These are phyloP conservation scores for Zoanthus solanderi DNA, from an alignment of 92 coral and sea anemone species.

Conservation along the genomic window DNA sequence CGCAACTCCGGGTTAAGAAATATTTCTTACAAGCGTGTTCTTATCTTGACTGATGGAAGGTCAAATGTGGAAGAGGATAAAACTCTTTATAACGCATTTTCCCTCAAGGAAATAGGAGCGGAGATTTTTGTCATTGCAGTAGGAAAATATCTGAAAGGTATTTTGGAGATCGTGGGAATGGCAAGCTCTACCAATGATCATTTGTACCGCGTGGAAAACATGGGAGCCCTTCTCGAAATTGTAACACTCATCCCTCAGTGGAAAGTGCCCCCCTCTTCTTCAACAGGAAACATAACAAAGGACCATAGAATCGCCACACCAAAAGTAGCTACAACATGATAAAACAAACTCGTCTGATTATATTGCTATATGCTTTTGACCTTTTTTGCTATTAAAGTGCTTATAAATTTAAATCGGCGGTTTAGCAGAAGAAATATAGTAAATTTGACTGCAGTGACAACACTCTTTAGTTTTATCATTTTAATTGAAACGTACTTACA, in stretches of 20 bases:
- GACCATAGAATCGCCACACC: too few species aligned
- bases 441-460: too few species aligned
- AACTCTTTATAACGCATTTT: slow-evolving; percentile 55
- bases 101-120: slow-evolving; percentile 49
- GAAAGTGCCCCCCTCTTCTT: background rate
- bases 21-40: slow-evolving; percentile 48
- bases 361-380: too few species aligned
- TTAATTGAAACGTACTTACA: too few species aligned
- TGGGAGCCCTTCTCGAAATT: slow-evolving; percentile 41
- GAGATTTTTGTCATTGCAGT: slow-evolving; percentile 67
- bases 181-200: slow-evolving; percentile 62
- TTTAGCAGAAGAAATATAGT: too few species aligned
- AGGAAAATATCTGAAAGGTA: slow-evolving; percentile 52
- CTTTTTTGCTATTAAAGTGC: too few species aligned
- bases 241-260: slow-evolving; percentile 54
- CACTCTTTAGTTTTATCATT: too few species aligned
- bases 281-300: background rate
- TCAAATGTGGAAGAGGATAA: slow-evolving; percentile 54
- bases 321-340: too few species aligned
- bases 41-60: slow-evolving; percentile 60
- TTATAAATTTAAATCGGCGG: too few species aligned
- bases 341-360: too few species aligned
- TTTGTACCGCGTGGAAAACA: slow-evolving; percentile 60
- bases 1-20: slow-evolving; percentile 41
- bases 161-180: slow-evolving; percentile 59